Evolutionary conservation across 1,140 invertebrate genomes (phyloP), one percentile per base, ranked within the genome.

Genomic region (Stegodyphus mimosarum): DNA sequence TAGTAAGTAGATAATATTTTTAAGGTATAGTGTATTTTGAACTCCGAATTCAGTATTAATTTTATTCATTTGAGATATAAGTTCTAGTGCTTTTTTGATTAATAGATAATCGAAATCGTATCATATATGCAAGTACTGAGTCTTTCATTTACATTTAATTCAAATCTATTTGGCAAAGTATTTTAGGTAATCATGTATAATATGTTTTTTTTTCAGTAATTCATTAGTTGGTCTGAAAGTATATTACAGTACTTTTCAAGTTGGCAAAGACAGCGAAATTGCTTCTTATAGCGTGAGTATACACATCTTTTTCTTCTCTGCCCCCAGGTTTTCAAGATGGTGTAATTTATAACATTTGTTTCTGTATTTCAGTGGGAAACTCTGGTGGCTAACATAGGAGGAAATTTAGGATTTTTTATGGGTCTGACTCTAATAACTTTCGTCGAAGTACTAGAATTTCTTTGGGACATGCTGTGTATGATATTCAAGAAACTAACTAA

Each of bases 361-460:
- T 70, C 6, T 75, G n/a, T 72, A 33, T 86, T 80, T 0, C 63
- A 87, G 87, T 86, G 86, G 87, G 83, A 86, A 64, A 87, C 87
- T 17, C 60, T 87, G 9, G 53, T 87, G 6, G 83, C 83, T 49
- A 87, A 87, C 18, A 18, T 87, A 9, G 87, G 87, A 13, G 87
- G 87, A 18, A 83, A 83, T 51, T 60, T 87, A 6, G 87, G 87
- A 7, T 81, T 87, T 52, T 86, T 87, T 63, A 87, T 87, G 73
- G 87, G 87, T 5, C 49, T 87, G n/a, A 86, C 87, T 2, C 51
- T 87, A 0, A 51, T 87, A 3, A 87, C 83, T 7, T 75, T 87
- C 17, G 18, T 87, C 3, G 87, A 87, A 49, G 60, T 86, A 18
- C 11, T 87, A 2, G 87, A 87, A 48, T 87, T 87, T 33, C 48